Evolutionary conservation across 1,140 invertebrate genomes (phyloP).

Genomic region (Apis cerana): DNA sequence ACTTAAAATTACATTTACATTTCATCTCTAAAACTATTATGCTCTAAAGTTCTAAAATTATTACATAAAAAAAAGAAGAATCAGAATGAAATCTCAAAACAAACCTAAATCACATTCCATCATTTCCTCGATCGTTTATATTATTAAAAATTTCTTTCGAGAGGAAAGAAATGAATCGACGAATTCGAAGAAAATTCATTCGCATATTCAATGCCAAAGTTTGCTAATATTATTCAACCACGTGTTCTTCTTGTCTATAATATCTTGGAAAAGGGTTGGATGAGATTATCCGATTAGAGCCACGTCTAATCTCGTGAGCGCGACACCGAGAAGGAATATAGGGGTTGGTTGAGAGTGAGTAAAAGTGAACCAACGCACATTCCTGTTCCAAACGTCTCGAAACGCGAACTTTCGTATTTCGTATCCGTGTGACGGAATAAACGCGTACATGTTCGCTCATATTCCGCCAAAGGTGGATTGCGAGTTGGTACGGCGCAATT

Average conservation of each 20-base stretch:
- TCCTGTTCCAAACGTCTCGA: background rate
- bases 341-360: background rate
- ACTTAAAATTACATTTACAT: too few species aligned
- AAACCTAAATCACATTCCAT: too few species aligned
- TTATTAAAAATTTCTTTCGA: too few species aligned
- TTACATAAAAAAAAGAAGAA: too few species aligned
- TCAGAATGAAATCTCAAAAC: too few species aligned
- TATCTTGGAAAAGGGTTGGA: background rate
- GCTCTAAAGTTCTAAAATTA: too few species aligned
- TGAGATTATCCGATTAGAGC: constrained; percentile 50
- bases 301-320: constrained; percentile 53
- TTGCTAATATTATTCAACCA: constrained; percentile 23
- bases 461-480: constrained; percentile 2
- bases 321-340: constrained; percentile 1
- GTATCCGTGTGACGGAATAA: constrained; percentile 1
- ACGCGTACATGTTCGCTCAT: constrained; percentile 2
- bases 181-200: background rate
- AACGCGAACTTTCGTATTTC: constrained; percentile 40
- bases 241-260: constrained; percentile 9
- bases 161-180: background rate
- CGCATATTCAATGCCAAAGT: background rate
- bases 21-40: too few species aligned
- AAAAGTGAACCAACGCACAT: background rate
- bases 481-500: constrained; percentile 21
- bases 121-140: too few species aligned